Base-by-base conservation (phyloP, 2,113 vertebrate genomes). In the Myiozetetes cayanensis region DNA sequence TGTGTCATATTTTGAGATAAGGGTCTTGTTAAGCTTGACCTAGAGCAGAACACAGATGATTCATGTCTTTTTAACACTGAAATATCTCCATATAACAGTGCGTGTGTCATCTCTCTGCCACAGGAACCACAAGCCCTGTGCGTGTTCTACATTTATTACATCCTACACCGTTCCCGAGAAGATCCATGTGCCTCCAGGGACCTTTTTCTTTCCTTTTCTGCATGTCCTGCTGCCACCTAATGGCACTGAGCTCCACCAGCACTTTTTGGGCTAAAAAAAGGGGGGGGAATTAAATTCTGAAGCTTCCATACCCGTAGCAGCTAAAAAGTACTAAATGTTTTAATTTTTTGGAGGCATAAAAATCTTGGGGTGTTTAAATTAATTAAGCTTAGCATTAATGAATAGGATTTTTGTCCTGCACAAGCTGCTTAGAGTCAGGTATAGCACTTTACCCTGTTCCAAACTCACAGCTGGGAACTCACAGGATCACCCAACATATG, bases 211-310 rank as follows among this genome's bases (percentile, higher is more conserved):
- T 3, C 6, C 52, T 4, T 90, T 76, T 63, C n/a, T 12, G 8
- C 18, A 0, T 17, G 13, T 78, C 59, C 76, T 96, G 89, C 89
- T 94, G 93, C 84, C 93, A 74, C 21, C 87, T 74, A 44, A 70
- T 5, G 87, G 89, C 33, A 10, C 4, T 2, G 41, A 81, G 65
- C 61, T 66, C 37, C 52, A 12, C 21, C 1, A 2, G 12, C 77
- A 25, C 8, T 6, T 39, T 1, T 4, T 12, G 16, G 5, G 67
- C 24, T n/a, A 12, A 72, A 85, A 39, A 85, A 33, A 10, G 0
- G 2, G 4, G 7, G 15, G 14, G 21, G 10, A 70, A 77, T 41
- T 0, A 0, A 0, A 14, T 27, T 23, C 24, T 5, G 22, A 63
- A 39, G 24, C 39, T 49, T 41, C 31, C 19, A 1, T 1, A 73